Evolutionary conservation across 2,113 vertebrate genomes (phyloP), one percentile per base, ranked within the genome.

Genomic region (Pipra filicauda): DNA sequence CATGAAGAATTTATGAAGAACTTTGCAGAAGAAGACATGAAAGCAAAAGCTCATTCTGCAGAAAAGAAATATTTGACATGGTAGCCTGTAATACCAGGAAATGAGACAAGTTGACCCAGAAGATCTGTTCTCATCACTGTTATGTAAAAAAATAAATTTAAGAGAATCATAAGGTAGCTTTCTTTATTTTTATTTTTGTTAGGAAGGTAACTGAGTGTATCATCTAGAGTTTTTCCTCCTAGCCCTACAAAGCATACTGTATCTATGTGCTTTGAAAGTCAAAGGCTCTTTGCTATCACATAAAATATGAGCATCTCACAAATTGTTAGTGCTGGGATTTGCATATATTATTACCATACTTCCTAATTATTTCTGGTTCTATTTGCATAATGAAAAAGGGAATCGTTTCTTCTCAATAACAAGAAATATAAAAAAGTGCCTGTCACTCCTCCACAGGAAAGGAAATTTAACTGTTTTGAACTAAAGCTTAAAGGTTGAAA

Each of bases 301-400:
- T 49, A 84, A 94, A 93, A 94, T 28, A 57, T 20, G 35, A 93
- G 28, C 31, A 87, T 54, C 55, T 83, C 52, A 87, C 39, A 92
- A 79, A 90, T 77, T 82, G n/a, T 65, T 93, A 67, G 64, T n/a
- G 24, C 17, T 81, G 31, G 12, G 54, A 87, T 90, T 83, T 93
- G 65, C 76, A 80, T 88, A n/a, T 78, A 85, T 75, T 54, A 93
- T 92, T 94, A 81, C 51, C 82, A 81, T 74, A 83, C n/a, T 91
- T 96, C 35, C 26, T 91, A 93, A 96, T 96, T 96, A 96, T 95
- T 97, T 89, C 44, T 91, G 26, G 41, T 67, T 83, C 80, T 87
- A 65, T 70, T 88, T 78, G 39, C 59, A 90, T 82, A 81, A 51
- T 89, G 84, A 93, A 87, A 71, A 93, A 89, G 26, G 18, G 23